Evolutionary conservation across 2,888 invertebrate species (phyloP).

Genomic region (Synergus itoensis): DNA sequence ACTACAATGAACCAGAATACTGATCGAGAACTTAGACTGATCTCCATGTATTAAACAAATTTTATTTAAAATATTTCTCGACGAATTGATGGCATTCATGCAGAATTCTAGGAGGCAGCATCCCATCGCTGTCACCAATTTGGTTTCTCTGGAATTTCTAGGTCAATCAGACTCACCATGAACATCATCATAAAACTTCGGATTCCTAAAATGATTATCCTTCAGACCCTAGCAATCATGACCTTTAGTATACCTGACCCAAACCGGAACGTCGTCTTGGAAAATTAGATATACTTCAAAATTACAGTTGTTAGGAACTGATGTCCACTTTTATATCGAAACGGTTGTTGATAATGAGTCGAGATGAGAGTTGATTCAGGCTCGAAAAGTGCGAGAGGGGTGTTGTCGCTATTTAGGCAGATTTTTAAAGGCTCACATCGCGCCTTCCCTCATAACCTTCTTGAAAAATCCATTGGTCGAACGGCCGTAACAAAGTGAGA

Average conservation of each 20-base stretch:
- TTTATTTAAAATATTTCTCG: no score
- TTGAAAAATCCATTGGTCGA: slow-evolving; percentile 49
- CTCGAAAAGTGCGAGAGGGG: slow-evolving; percentile 8
- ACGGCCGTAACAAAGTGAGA: slow-evolving; percentile 32
- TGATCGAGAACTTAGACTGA: no score
- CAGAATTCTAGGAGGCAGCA: no score
- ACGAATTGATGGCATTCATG: no score
- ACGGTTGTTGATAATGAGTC: slow-evolving; percentile 38
- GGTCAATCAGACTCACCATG: no score
- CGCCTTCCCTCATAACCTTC: slow-evolving; percentile 47
- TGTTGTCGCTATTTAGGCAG: slow-evolving; percentile 37
- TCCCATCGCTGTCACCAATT: no score
- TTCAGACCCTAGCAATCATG: background rate
- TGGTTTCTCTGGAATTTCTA: no score
- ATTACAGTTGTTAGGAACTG: slow-evolving; percentile 31
- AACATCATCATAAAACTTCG: background rate
- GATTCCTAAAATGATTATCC: slow-evolving; percentile 1
- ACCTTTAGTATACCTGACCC: background rate
- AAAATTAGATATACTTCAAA: slow-evolving; percentile 13
- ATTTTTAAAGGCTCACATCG: slow-evolving; percentile 48
- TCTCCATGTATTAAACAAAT: no score
- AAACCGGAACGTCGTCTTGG: background rate
- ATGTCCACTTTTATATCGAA: slow-evolving; percentile 36
- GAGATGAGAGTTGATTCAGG: slow-evolving; percentile 35
- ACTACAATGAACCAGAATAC: no score